Evolutionary conservation across 2,113 vertebrate genomes (phyloP).

Genomic region (Scortum barcoo): DNA sequence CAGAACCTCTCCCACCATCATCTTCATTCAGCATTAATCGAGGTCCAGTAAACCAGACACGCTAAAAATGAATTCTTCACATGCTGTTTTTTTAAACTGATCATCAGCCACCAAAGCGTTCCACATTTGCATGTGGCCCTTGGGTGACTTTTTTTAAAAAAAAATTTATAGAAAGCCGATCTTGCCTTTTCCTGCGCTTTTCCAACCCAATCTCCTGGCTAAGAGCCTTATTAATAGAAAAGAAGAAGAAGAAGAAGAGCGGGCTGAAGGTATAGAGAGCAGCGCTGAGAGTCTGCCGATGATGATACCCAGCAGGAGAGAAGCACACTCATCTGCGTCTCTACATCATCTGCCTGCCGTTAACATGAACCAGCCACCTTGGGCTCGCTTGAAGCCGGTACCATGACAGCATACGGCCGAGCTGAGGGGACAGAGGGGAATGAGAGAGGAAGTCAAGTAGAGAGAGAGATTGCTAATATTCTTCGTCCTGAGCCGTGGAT

Average conservation of each 20-base stretch:
- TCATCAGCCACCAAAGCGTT: background rate
- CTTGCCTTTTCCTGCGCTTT: conserved; percentile 5
- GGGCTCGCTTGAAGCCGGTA: conserved; percentile 9
- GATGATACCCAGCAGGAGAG: conserved; percentile 57
- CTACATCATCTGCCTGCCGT: conserved; percentile 23
- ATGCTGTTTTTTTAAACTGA: background rate
- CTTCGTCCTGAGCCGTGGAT: background rate
- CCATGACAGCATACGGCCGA: conserved; percentile 23
- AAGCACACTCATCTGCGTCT: conserved; percentile 48
- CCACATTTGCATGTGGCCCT: conserved; percentile 18
- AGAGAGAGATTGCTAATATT: conserved; percentile 37
- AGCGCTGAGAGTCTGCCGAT: conserved; percentile 24
- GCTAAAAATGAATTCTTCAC: background rate
- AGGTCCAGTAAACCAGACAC: background rate
- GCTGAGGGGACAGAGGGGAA: background rate
- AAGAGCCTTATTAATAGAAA: conserved; percentile 53
- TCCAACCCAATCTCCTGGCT: conserved; percentile 28
- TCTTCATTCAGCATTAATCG: background rate
- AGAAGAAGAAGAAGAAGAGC: too few species aligned
- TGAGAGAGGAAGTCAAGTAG: conserved; percentile 16
- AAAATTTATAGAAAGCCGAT: conserved; percentile 18
- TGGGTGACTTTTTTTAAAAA: background rate
- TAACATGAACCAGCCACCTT: conserved; percentile 35
- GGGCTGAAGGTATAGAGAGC: conserved; percentile 16
- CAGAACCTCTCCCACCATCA: background rate